A percentile compares a stretch with the other conserved stretches of the same genome.
Conservation (phyloP, 2,797 vertebrate species). For the Pteropus rufus region DNA sequence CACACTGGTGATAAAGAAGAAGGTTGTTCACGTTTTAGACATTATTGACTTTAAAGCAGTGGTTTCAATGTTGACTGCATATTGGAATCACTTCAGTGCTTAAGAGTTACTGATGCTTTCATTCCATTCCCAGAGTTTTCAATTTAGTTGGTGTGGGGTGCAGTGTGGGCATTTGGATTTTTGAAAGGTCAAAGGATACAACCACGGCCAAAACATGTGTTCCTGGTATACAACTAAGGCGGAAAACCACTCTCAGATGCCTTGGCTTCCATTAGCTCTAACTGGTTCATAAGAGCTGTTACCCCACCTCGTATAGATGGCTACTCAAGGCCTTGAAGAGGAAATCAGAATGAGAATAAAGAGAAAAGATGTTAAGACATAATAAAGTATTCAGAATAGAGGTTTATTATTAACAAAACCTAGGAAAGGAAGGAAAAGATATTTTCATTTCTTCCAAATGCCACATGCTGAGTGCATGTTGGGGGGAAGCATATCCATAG, state of each 20-base stretch:
- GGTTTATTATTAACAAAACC: slow-evolving; percentile 77
- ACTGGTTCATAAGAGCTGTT: background rate
- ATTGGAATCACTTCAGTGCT: background rate
- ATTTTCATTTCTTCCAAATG: slow-evolving; percentile 81
- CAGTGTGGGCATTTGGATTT: background rate
- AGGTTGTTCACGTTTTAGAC: background rate
- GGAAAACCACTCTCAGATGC: background rate
- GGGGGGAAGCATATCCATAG: slow-evolving; percentile 74
- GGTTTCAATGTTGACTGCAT: background rate
- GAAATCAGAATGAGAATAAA: slow-evolving; percentile 79
- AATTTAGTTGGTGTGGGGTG: background rate
- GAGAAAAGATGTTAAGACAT: slow-evolving; percentile 38
- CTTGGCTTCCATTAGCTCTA: background rate
- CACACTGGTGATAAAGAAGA: background rate
- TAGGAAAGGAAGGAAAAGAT: slow-evolving; percentile 66
- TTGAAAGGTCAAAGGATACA: background rate
- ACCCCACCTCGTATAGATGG: background rate
- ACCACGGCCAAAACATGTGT: background rate
- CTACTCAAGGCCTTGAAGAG: slow-evolving; percentile 68
- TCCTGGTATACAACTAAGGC: background rate
- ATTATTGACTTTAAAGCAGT: background rate
- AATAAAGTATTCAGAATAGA: slow-evolving; percentile 72
- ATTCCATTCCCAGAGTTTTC: background rate
- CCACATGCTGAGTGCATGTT: slow-evolving; percentile 78
- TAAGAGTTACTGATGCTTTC: background rate